phyloP scores from a whole-genome alignment of 2,888 invertebrate species.

The Margaritifera margaritifera region DNA sequence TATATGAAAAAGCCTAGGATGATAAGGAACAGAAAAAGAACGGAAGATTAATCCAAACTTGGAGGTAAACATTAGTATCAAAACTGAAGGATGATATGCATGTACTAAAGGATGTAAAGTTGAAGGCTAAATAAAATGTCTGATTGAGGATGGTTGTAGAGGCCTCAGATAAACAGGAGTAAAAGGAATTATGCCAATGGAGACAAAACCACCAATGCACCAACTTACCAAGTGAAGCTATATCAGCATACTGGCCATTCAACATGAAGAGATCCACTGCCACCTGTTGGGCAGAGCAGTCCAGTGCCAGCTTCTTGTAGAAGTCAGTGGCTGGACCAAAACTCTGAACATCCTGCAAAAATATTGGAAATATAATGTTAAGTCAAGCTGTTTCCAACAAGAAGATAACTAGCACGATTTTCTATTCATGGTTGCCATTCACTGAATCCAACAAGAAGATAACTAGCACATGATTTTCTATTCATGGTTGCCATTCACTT shows the following conservation, averaged over 20 bases:
- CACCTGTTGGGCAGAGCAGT: constrained; percentile 96
- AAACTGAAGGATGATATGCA: too few species aligned
- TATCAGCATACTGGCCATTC: constrained; percentile 93
- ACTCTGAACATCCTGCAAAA: constrained; percentile 81
- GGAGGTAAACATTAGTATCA: too few species aligned
- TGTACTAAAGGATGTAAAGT: too few species aligned
- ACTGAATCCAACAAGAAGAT: not conserved
- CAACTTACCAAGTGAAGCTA: constrained; percentile 90
- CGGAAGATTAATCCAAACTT: too few species aligned
- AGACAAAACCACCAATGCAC: not conserved
- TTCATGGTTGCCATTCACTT: not conserved
- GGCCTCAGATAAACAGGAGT: too few species aligned
- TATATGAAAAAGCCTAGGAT: too few species aligned
- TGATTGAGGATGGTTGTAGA: too few species aligned
- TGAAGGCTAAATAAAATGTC: too few species aligned
- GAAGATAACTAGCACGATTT: not conserved
- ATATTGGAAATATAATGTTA: not conserved
- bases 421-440: constrained; percentile 1
- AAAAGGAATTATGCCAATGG: too few species aligned
- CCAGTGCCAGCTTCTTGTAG: constrained; percentile 94
- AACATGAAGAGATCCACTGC: constrained; percentile 96
- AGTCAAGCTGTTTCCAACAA: not conserved
- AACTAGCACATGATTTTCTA: not conserved
- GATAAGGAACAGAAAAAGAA: too few species aligned
- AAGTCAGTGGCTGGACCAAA: constrained; percentile 97